Base-by-base conservation (phyloP, 2,888 invertebrate species). In the Thera britannica region DNA sequence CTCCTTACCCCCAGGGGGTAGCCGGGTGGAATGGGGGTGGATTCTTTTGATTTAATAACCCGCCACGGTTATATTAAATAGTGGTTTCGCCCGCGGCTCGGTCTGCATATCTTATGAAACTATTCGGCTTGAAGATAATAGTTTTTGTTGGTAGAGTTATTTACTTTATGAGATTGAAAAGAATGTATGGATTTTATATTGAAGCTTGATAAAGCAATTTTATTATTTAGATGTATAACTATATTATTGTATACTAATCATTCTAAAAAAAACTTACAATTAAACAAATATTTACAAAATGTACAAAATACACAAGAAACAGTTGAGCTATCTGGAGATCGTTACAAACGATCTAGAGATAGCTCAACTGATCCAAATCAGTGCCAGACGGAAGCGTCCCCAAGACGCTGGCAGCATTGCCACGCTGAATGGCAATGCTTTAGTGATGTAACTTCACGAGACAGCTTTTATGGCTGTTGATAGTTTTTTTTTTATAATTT, bases 1-100 rank as follows among this genome's bases (percentile, higher is more conserved):
- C 58, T 65, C 60, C 34, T 35, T 60, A 9, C 63, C 58, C 58
- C n/a, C 11, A 6, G 34, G 68, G 58, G 58, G 57, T 23, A 23
- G 9, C 8, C 9, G 52, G 52, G 52, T 52, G 34, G 62, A 56
- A 44, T 3, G 48, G 65, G 68, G 68, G 68, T 63, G 67, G 56
- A 63, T 73, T 71, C 72, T 72, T 75, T 73, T 77, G 75, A 76
- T 76, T 76, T 75, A 77, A 76, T 77, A 77, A 77, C 75, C 70
- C 74, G 65, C 72, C 71, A 70, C 69, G 72, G 73, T 77, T 75
- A 58, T 77, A 77, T 76, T 76, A 76, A 75, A 75, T 67, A 68
- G 72, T 63, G 75, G 73, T 73, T 70, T 70, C 2, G 67, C 73
- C 73, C 70, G 71, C 75, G 73, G 73, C 72, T 72, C 38, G 41